These are phyloP conservation scores for Tetraneura akinire DNA, from an alignment of 1,140 invertebrate genomes.

Conservation along the genomic window DNA sequence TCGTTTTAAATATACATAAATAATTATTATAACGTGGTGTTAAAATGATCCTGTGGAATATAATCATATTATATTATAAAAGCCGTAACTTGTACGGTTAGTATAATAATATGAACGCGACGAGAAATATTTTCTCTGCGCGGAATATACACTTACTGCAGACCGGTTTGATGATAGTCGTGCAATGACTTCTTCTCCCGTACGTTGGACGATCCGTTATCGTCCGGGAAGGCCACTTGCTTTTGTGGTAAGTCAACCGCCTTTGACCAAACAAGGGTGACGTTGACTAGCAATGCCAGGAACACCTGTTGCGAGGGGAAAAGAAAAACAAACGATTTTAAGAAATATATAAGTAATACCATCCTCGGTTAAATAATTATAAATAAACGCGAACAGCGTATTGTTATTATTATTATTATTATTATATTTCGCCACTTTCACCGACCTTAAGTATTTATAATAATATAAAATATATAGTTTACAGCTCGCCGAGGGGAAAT, in stretches of 20 bases:
- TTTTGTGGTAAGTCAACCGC: conserved; percentile 45
- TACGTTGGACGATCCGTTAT: neutral
- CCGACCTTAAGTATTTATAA: neutral
- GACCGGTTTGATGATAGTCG: conserved; percentile 35
- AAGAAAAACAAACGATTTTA: too few species aligned
- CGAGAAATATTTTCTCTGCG: too few species aligned
- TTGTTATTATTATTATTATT: too few species aligned
- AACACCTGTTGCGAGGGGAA: conserved; percentile 25
- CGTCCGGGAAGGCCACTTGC: conserved; percentile 25
- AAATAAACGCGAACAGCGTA: neutral
- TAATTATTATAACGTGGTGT: too few species aligned
- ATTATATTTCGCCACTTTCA: conserved; percentile 13
- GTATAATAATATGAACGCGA: too few species aligned
- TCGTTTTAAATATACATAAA: too few species aligned
- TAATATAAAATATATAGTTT: conserved; percentile 6
- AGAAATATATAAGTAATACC: neutral
- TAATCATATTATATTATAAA: too few species aligned
- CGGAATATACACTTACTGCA: conserved; percentile 25
- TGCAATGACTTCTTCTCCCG: conserved; percentile 33
- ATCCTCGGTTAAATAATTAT: too few species aligned
- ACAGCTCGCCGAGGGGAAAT: neutral
- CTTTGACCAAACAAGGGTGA: conserved; percentile 49
- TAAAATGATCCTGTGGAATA: too few species aligned
- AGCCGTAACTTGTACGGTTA: too few species aligned
- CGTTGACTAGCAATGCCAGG: conserved; percentile 33